A percentile compares a stretch with the other conserved stretches of the same genome.
Conservation (phyloP, 2,113 vertebrate genomes). For the Silurus asotus region DNA sequence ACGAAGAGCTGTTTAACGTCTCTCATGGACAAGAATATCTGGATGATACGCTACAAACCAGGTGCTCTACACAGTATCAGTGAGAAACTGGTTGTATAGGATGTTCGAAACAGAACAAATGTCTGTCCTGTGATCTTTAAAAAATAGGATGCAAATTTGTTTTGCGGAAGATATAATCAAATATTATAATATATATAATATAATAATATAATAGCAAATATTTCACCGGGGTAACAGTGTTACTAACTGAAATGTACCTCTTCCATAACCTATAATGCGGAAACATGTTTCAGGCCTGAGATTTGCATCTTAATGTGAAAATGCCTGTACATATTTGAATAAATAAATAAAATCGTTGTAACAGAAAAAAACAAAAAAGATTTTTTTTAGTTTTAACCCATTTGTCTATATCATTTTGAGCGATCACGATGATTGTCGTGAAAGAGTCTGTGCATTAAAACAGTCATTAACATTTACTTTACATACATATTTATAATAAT, state of each 20-base stretch:
- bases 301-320: background rate
- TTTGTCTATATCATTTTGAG: background rate
- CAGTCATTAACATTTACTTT: background rate
- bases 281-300: background rate
- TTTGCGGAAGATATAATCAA: background rate
- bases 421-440: background rate
- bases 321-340: too few relatives aligned
- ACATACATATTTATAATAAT: background rate
- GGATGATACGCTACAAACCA: background rate
- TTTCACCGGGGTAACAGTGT: background rate
- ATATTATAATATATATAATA: too few relatives aligned
- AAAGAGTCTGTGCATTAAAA: background rate
- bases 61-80: background rate
- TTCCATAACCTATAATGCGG: background rate
- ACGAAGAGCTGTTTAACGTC: background rate
- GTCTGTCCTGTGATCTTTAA: background rate
- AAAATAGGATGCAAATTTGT: background rate
- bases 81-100: background rate
- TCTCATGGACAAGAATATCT: background rate
- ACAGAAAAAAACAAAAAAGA: background rate
- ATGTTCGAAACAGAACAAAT: background rate
- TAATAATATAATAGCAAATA: too few relatives aligned
- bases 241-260: background rate
- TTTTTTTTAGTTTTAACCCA: background rate
- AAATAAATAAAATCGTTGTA: too few relatives aligned